phyloP scores from a whole-genome alignment of 2,888 invertebrate genomes.

The Oscheius sp. region DNA sequence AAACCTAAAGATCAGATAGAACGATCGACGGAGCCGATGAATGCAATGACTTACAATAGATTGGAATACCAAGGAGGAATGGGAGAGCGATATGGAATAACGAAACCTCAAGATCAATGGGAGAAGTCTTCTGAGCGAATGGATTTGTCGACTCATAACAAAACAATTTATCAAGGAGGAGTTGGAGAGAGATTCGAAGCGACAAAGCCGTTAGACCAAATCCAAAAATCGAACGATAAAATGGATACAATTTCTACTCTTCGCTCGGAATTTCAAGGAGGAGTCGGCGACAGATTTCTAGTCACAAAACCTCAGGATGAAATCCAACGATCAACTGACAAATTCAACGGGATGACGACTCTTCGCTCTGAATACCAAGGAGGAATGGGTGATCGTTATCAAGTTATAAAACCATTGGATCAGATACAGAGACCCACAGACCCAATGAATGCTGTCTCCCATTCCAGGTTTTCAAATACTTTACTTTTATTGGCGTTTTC shows the following conservation, averaged over 20 bases:
- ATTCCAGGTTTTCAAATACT: no score
- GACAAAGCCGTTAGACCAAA: conserved; percentile 1
- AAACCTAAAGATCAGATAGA: neutral
- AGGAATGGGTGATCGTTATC: neutral
- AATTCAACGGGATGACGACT: neutral
- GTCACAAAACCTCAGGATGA: neutral
- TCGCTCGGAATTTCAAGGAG: conserved; percentile 4
- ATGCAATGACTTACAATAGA: neutral
- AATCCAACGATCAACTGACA: neutral
- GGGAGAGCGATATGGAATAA: neutral
- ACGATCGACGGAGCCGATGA: neutral
- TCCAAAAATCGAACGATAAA: neutral
- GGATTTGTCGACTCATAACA: neutral
- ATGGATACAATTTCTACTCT: no score
- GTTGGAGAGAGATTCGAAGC: conserved; percentile 3
- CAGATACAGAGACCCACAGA: neutral
- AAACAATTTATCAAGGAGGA: neutral
- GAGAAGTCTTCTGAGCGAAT: neutral
- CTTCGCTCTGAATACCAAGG: neutral
- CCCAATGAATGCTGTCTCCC: neutral
- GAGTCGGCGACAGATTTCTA: neutral
- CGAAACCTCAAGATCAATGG: conserved; percentile 3
- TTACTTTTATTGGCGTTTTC: no score
- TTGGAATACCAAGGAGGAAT: neutral
- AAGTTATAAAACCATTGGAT: neutral